These are phyloP conservation scores for Cotesia typhae DNA, from an alignment of 1,140 invertebrate species.

Conservation along the genomic window DNA sequence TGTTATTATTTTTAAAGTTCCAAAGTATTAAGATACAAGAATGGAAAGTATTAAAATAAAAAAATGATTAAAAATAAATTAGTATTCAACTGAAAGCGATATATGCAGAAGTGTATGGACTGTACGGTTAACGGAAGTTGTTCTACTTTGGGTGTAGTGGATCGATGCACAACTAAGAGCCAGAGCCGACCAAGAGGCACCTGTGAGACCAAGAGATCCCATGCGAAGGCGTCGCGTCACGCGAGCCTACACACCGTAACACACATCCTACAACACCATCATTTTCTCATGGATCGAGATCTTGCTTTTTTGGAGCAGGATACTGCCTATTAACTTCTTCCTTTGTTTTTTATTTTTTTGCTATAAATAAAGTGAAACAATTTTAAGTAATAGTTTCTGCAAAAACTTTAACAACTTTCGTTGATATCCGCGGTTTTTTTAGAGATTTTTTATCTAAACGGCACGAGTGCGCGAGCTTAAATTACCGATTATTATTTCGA, in stretches of 20 bases:
- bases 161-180: constrained; percentile 21
- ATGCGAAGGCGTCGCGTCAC: constrained; percentile 31
- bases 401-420: no score
- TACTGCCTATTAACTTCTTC: constrained; percentile 24
- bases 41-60: no score
- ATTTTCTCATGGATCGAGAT: constrained; percentile 26
- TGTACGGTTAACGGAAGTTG: constrained; percentile 28
- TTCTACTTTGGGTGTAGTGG: constrained; percentile 2
- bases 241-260: constrained; percentile 23
- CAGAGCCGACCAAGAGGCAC: constrained; percentile 8
- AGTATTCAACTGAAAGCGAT: constrained; percentile 28
- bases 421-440: no score
- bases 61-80: background rate
- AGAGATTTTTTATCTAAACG: no score
- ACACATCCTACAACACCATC: background rate
- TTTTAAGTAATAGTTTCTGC: no score
- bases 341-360: background rate
- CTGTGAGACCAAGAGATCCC: constrained; percentile 28
- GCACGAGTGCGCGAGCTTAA: no score
- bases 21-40: no score
- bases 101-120: background rate
- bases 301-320: constrained; percentile 25
- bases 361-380: no score
- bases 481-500: no score
- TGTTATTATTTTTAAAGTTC: no score